Conservation (phyloP, 2,797 vertebrate genomes). For the Notolabrus celidotus region DNA sequence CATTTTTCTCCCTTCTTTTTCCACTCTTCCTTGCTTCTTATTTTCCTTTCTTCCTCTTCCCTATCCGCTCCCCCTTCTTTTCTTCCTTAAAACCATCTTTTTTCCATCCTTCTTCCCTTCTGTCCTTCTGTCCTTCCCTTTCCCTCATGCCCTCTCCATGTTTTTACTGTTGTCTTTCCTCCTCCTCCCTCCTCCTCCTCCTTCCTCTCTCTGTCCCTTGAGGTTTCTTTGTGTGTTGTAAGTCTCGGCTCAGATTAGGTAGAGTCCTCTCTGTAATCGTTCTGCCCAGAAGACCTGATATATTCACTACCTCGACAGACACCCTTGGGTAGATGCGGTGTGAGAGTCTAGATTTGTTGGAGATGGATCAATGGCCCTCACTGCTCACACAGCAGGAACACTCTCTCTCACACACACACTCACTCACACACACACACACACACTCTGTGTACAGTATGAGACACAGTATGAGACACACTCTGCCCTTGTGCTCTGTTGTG, state of each 20-base stretch:
- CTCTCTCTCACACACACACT: slow-evolving; percentile 4
- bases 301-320: slow-evolving; percentile 35
- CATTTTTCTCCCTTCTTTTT: too few relatives aligned
- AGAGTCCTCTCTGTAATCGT: slow-evolving; percentile 18
- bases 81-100: not conserved
- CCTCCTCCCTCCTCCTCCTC: not conserved
- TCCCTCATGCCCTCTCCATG: not conserved
- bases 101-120: not conserved
- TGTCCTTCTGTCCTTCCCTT: not conserved
- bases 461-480: too few relatives aligned
- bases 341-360: slow-evolving; percentile 18
- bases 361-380: slow-evolving; percentile 44
- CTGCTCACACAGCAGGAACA: slow-evolving; percentile 21
- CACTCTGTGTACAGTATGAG: slow-evolving; percentile 4
- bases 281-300: slow-evolving; percentile 15
- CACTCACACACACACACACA: too few relatives aligned
- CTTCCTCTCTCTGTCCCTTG: not conserved
- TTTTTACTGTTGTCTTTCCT: not conserved
- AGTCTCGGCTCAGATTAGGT: slow-evolving; percentile 8
- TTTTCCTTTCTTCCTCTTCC: not conserved
- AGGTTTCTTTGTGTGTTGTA: slow-evolving; percentile 2
- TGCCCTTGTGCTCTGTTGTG: slow-evolving; percentile 36
- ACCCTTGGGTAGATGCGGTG: slow-evolving; percentile 6
- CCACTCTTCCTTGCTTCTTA: too few relatives aligned
- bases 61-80: not conserved